Evolutionary conservation across 1,140 invertebrate genomes (phyloP).

Genomic region (Trichoplusia ni): DNA sequence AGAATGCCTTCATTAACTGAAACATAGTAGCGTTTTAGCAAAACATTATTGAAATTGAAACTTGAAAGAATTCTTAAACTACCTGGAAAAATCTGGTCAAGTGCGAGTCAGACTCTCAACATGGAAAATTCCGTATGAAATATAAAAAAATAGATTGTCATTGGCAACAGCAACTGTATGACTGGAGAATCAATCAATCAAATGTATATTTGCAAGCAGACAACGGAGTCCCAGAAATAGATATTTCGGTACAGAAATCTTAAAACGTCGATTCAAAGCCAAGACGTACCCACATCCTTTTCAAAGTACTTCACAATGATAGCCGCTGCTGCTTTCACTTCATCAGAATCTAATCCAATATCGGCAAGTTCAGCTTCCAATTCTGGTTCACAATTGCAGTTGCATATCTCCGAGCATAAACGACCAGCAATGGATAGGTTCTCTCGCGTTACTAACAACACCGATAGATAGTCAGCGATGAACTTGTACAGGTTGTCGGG

Average conservation of each 20-base stretch:
- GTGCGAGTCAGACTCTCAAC: too few relatives aligned
- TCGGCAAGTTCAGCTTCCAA: slow-evolving; percentile 47
- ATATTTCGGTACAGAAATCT: too few relatives aligned
- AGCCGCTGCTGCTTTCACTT: slow-evolving; percentile 36
- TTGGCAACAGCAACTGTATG: too few relatives aligned
- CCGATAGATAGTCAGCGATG: slow-evolving; percentile 85
- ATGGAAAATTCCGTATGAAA: too few relatives aligned
- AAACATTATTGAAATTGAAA: too few relatives aligned
- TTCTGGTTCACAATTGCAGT: slow-evolving; percentile 40
- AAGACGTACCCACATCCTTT: slow-evolving; percentile 40
- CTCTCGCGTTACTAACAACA: slow-evolving; percentile 84
- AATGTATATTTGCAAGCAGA: too few relatives aligned
- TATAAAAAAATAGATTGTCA: too few relatives aligned
- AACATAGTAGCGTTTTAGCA: slow-evolving; percentile 8
- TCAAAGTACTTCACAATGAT: slow-evolving; percentile 51
- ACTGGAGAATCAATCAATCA: too few relatives aligned
- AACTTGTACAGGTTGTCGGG: slow-evolving; percentile 82
- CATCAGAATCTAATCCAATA: slow-evolving; percentile 46
- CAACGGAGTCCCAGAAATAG: too few relatives aligned
- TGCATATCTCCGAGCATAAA: slow-evolving; percentile 47
- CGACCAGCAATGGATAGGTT: slow-evolving; percentile 54
- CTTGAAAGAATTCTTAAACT: too few relatives aligned
- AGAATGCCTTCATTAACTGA: slow-evolving; percentile 52
- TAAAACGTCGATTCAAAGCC: too few relatives aligned
- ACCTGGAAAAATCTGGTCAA: too few relatives aligned